A percentile compares a stretch with the other conserved stretches of the same genome.
These are phyloP conservation scores for Bactericera cockerelli DNA, from an alignment of 1,140 invertebrate genomes.

Conservation along the genomic window DNA sequence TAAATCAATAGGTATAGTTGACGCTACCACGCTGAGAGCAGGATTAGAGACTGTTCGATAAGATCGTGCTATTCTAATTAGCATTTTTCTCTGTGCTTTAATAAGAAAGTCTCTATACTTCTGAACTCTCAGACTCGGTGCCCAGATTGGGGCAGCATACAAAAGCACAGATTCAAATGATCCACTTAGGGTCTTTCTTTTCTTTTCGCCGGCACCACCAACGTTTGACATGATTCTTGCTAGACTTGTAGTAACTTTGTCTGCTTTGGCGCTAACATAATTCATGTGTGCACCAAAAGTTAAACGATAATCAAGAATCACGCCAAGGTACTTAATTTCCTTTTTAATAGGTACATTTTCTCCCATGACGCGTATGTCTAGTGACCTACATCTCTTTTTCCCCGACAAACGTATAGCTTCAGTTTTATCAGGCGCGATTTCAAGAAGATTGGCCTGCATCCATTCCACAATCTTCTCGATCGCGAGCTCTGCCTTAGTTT, in stretches of 20 bases:
- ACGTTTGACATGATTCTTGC: not conserved
- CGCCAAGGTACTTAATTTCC: constrained; percentile 7
- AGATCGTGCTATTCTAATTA: no score
- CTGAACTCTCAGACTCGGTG: no score
- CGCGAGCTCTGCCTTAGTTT: not conserved
- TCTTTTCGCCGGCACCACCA: no score
- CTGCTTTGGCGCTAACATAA: not conserved
- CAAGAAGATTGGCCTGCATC: not conserved
- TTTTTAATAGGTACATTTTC: not conserved
- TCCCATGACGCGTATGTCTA: not conserved
- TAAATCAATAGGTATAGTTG: no score
- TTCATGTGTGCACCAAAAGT: not conserved
- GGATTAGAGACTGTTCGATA: no score
- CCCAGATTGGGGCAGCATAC: no score
- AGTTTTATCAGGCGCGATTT: not conserved
- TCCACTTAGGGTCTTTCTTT: no score
- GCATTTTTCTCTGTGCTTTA: no score
- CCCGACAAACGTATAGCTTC: not conserved
- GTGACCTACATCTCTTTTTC: not conserved
- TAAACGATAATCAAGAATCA: not conserved
- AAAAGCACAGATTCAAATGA: no score
- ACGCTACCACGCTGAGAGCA: no score
- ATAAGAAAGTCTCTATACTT: no score
- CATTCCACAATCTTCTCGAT: not conserved
- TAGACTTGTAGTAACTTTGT: not conserved